Evolutionary conservation across 2,888 invertebrate species (phyloP), one percentile per base, ranked within the genome.

Genomic region (Eristalis arbustorum): DNA sequence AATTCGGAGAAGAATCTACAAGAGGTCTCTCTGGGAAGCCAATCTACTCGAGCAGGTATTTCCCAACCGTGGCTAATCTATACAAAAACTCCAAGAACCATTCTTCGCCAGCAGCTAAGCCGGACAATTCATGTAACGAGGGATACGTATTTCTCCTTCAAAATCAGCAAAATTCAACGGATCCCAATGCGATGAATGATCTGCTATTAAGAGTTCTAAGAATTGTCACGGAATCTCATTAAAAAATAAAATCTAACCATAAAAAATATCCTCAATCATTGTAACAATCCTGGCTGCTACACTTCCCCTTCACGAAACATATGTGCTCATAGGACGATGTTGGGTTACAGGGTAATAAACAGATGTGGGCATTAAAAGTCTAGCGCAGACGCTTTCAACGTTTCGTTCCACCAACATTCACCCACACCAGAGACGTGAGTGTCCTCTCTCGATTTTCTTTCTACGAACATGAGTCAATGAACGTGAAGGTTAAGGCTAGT

Each of bases 131-230:
- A 3, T 87, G 87, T 22, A 80, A 88, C 49, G 79, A 88, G 18
- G 79, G 73, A 6, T 88, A 80, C 22, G 84, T 88, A 1, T 88
- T 88, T 40, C 68, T 84, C 0, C 74, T 88, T 28, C 72, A 88
- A 42, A 83, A 79, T 56, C 75, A 88, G 0, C 63, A 82, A 34
- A 87, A 83, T 61, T 18, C 75, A 8, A 63, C 49, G 42, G 61
- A 76, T 57, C 61, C 83, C 0, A 63, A 4, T n/a, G 56, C 76
- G 0, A 42, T 80, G 18, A 84, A 80, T 18, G 88, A 88, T 37
- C n/a, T 88, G 14, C 66, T 88, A 1, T 31, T 88, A 28, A 78
- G 88, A 57, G 84, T 88, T 14, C 23, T 84, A 37, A 84, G 84
- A 68, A 76, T 88, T 62, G 80, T 88, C 23, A 80, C 79, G 8